Evolutionary conservation across 1,140 invertebrate species (phyloP).

Genomic region (Drosophila subpulchrella): DNA sequence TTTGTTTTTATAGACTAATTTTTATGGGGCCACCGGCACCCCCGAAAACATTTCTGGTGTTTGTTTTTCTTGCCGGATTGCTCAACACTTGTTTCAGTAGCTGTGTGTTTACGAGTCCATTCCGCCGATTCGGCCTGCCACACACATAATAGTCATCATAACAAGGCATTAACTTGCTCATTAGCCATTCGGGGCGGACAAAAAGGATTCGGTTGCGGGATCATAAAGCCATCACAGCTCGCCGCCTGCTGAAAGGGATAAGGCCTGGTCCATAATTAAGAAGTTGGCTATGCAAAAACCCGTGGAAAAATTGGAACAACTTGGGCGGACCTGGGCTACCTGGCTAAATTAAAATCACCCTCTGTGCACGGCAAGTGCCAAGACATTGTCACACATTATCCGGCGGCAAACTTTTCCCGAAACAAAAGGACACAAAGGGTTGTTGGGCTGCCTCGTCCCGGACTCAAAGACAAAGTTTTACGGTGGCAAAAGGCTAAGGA

Average conservation of each 20-base stretch:
- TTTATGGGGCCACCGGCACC: constrained; percentile 65
- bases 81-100: constrained; percentile 65
- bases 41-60: constrained; percentile 43
- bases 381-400: constrained; percentile 77
- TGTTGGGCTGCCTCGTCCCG: constrained; percentile 5
- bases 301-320: constrained; percentile 62
- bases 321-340: constrained; percentile 8
- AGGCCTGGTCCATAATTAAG: constrained; percentile 64
- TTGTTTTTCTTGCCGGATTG: constrained; percentile 68
- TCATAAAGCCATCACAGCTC: constrained; percentile 82
- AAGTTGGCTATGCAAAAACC: constrained; percentile 69
- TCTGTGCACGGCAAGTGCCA: constrained; percentile 72
- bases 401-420: constrained; percentile 44
- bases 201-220: constrained; percentile 57
- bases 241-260: constrained; percentile 70
- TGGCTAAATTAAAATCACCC: constrained; percentile 78
- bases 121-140: constrained; percentile 28
- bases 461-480: constrained; percentile 49
- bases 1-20: constrained; percentile 83
- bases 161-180: constrained; percentile 79
- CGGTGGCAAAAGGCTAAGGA: constrained; percentile 4
- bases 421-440: constrained; percentile 61
- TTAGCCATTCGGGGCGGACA: constrained; percentile 51
- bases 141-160: constrained; percentile 78
- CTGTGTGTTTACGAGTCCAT: constrained; percentile 30